Conservation (phyloP, 2,888 invertebrate species). For the Therioaphis trifolii region DNA sequence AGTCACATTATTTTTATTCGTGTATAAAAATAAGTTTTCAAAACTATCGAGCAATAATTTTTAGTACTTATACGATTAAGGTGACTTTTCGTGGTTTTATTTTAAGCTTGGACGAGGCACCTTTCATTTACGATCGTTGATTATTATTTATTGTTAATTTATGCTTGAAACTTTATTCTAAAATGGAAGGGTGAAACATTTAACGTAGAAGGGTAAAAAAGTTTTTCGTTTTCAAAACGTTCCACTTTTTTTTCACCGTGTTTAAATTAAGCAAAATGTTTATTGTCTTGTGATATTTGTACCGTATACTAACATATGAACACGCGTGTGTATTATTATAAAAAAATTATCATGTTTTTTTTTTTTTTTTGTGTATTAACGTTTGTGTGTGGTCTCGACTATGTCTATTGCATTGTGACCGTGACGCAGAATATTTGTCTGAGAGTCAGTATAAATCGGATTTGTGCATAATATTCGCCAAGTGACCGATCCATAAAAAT, state of each 20-base stretch:
- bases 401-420: slow-evolving; percentile 2
- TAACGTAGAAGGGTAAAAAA: slow-evolving; percentile 33
- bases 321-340: background rate
- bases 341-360: background rate
- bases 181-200: slow-evolving; percentile 49
- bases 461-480: slow-evolving; percentile 44
- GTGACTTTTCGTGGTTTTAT: slow-evolving; percentile 27
- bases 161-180: slow-evolving; percentile 41
- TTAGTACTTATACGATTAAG: slow-evolving; percentile 27
- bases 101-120: background rate
- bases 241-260: background rate
- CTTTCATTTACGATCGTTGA: slow-evolving; percentile 52
- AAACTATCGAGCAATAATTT: slow-evolving; percentile 32
- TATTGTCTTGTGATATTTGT: slow-evolving; percentile 29
- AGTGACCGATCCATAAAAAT: slow-evolving; percentile 48
- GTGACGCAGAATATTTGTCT: slow-evolving; percentile 1
- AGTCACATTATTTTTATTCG: background rate
- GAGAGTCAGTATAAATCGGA: slow-evolving; percentile 7
- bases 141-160: slow-evolving; percentile 57
- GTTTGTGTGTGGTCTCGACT: background rate
- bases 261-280: slow-evolving; percentile 35
- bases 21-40: background rate
- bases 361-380: too few relatives aligned
- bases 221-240: background rate
- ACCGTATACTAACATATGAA: background rate